A percentile compares a stretch with the other conserved stretches of the same genome.
Evolutionary conservation across 2,797 vertebrate genomes (phyloP).

Genomic region (Lycodopsis pacificus): DNA sequence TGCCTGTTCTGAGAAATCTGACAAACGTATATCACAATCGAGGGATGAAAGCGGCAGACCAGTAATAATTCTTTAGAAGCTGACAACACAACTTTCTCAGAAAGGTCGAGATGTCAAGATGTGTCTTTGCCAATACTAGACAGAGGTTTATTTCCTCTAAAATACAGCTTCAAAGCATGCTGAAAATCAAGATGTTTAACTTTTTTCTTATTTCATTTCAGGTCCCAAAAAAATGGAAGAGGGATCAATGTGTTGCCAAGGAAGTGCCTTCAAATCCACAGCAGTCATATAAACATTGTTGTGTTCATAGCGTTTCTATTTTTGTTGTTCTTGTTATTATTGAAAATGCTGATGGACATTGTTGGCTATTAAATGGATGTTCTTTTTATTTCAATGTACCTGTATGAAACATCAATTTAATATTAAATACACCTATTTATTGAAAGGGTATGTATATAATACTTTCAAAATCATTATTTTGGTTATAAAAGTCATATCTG

Average conservation of each 20-base stretch:
- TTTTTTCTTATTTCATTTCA: conserved; percentile 57
- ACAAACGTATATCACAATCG: conserved; percentile 56
- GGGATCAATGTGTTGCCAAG: conserved; percentile 79
- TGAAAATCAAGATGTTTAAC: conserved; percentile 7
- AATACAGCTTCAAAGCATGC: conserved; percentile 17
- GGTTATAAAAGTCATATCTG: conserved; percentile 50
- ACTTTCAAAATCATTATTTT: conserved; percentile 67
- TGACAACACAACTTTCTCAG: conserved; percentile 34
- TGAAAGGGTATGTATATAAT: conserved; percentile 80
- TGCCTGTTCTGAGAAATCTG: conserved; percentile 57
- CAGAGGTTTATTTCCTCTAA: not conserved
- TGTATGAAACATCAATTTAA: conserved; percentile 77
- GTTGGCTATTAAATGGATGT: conserved; percentile 59
- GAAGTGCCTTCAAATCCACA: conserved; percentile 87
- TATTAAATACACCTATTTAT: conserved; percentile 82
- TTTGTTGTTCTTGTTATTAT: conserved; percentile 51
- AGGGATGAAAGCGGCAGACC: conserved; percentile 12
- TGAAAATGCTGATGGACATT: conserved; percentile 63
- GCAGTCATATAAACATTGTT: conserved; percentile 72
- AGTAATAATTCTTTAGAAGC: conserved; percentile 55
- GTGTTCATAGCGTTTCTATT: conserved; percentile 67
- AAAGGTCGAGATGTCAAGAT: conserved; percentile 20
- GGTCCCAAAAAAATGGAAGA: conserved; percentile 73
- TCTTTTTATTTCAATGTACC: conserved; percentile 63
- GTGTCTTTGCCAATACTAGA: conserved; percentile 16